These are phyloP conservation scores for Trematocara nigrifrons DNA, from an alignment of 2,113 vertebrate species.

Conservation along the genomic window DNA sequence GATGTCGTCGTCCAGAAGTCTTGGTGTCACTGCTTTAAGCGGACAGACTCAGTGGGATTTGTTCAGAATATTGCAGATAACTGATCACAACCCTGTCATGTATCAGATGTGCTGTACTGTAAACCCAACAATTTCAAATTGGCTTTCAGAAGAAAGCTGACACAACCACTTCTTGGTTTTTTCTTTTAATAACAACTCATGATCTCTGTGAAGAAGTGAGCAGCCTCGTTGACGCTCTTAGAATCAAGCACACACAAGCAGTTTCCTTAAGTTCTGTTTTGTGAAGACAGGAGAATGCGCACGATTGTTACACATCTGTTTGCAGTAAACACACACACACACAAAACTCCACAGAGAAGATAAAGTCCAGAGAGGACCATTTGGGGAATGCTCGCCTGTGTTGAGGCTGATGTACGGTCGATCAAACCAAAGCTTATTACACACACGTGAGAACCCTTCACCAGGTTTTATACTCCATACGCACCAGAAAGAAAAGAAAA, in stretches of 20 bases:
- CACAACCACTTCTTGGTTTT: background rate
- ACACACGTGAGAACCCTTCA: background rate
- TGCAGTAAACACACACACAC: background rate
- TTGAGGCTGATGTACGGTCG: background rate
- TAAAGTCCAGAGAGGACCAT: background rate
- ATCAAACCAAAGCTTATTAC: conserved; percentile 36
- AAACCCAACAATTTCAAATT: background rate
- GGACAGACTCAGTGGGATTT: background rate
- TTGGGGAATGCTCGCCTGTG: conserved; percentile 1
- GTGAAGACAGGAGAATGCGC: background rate
- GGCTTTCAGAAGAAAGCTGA: background rate
- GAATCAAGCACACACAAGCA: conserved; percentile 6
- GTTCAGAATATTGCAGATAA: background rate
- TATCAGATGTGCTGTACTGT: background rate
- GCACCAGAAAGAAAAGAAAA: background rate
- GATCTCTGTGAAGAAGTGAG: background rate
- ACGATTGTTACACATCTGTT: background rate
- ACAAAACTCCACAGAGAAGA: background rate
- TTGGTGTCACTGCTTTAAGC: conserved; percentile 25
- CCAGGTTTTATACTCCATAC: background rate
- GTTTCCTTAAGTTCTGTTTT: background rate
- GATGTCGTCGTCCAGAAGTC: conserved; percentile 41
- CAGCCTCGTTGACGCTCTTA: background rate
- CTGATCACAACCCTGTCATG: background rate
- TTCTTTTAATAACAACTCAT: background rate